Evolutionary conservation across 2,888 invertebrate genomes (phyloP).

Genomic region (Temnothorax ravouxi): DNA sequence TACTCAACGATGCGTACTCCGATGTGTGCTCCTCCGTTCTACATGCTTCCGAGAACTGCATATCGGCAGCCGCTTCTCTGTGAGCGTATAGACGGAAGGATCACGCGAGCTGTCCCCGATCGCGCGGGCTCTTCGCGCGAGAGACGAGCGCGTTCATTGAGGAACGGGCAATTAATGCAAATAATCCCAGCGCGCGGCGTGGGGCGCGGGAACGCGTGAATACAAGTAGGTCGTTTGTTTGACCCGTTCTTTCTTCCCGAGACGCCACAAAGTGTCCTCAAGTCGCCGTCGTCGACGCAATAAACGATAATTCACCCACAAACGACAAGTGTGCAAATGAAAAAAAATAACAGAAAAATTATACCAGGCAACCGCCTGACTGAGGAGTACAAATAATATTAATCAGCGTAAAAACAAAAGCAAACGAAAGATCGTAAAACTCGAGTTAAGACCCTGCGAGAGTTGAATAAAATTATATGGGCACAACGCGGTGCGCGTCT

Average conservation of each 20-base stretch:
- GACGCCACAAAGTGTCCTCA: conserved; percentile 18
- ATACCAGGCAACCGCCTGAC: neutral
- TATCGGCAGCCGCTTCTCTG: conserved; percentile 13
- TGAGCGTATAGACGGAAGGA: neutral
- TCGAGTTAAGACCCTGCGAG: neutral
- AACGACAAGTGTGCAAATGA: conserved; percentile 9
- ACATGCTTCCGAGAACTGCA: conserved; percentile 38
- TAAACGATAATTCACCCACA: conserved; percentile 8
- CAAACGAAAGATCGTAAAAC: conserved; percentile 32
- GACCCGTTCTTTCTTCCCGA: conserved; percentile 41
- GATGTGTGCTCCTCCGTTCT: neutral
- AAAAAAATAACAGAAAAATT: neutral
- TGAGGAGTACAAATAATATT: neutral
- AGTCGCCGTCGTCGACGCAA: neutral
- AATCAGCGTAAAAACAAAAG: neutral
- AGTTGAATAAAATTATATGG: neutral
- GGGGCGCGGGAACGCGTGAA: conserved; percentile 24
- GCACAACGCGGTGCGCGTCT: neutral
- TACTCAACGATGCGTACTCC: conserved; percentile 23
- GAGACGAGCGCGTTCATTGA: conserved; percentile 42
- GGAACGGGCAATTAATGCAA: conserved; percentile 66
- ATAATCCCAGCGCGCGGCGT: conserved; percentile 32
- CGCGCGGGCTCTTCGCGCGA: conserved; percentile 8
- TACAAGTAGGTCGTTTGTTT: conserved; percentile 65
- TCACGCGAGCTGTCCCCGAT: conserved; percentile 16